Conservation (phyloP, 2,797 vertebrate species). For the Helicolenus hilgendorfi region DNA sequence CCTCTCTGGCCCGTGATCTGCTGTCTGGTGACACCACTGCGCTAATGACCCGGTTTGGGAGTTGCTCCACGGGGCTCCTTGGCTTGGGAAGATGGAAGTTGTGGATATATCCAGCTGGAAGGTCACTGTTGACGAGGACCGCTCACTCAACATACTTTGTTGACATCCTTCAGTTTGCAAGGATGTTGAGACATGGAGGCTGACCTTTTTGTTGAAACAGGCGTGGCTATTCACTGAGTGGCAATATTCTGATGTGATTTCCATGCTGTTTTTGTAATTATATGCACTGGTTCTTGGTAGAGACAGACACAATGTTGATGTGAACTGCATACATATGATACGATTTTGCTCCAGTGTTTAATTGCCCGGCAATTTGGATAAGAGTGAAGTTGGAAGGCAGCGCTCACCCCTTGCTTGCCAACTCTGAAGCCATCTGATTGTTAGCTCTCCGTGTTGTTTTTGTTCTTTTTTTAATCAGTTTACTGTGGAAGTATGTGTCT, state of each 20-base stretch:
- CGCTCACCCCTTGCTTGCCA: conserved; percentile 66
- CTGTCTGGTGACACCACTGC: conserved; percentile 91
- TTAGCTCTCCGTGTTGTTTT: conserved; percentile 78
- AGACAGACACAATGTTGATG: conserved; percentile 25
- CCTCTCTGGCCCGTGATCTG: conserved; percentile 89
- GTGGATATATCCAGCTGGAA: conserved; percentile 89
- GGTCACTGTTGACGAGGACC: conserved; percentile 86
- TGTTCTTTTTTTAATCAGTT: conserved; percentile 78
- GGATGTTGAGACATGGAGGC: conserved; percentile 14
- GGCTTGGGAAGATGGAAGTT: conserved; percentile 90
- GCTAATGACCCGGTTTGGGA: conserved; percentile 91
- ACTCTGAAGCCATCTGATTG: conserved; percentile 74
- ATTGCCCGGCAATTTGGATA: conserved; percentile 83
- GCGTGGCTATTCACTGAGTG: background rate
- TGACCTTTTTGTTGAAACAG: background rate
- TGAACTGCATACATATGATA: conserved; percentile 51
- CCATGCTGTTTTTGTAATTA: background rate
- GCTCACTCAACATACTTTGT: conserved; percentile 62
- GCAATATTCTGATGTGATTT: background rate
- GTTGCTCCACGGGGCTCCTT: conserved; percentile 87
- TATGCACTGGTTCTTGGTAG: conserved; percentile 3
- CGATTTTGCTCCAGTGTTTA: conserved; percentile 65
- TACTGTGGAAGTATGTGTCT: conserved; percentile 70
- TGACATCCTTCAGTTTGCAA: conserved; percentile 62
- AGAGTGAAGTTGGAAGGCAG: conserved; percentile 78